Percentiles rank a stretch among this genome's conserved stretches.
phyloP scores from a whole-genome alignment of 2,113 vertebrate genomes.

The Delphinus delphis region DNA sequence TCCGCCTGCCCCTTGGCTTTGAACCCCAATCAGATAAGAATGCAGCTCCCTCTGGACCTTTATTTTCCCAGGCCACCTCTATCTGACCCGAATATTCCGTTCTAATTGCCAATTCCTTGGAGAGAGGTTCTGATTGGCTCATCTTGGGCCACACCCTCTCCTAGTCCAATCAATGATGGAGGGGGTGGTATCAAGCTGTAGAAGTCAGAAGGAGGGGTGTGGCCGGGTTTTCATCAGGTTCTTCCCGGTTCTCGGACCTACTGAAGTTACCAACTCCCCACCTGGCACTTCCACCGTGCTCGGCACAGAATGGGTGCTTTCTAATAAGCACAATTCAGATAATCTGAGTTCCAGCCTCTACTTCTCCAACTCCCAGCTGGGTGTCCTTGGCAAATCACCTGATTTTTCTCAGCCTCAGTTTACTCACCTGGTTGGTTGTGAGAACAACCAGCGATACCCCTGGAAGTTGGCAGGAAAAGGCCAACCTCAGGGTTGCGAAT shows the following conservation, averaged over 20 bases:
- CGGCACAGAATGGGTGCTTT: not conserved
- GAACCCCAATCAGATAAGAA: not conserved
- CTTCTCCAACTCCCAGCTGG: not conserved
- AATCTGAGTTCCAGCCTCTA: not conserved
- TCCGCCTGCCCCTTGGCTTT: not conserved
- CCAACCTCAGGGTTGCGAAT: not conserved
- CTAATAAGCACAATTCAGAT: not conserved
- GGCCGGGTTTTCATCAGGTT: not conserved
- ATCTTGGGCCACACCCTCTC: not conserved
- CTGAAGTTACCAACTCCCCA: not conserved
- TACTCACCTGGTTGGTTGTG: not conserved
- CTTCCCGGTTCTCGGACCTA: not conserved
- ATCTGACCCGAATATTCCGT: rapidly evolving
- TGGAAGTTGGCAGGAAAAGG: not conserved
- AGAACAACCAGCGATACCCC: not conserved
- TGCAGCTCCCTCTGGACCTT: not conserved
- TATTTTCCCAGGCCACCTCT: not conserved
- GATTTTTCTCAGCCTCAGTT: not conserved
- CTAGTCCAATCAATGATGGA: not conserved
- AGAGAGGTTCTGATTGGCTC: not conserved
- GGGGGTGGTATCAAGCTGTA: rapidly evolving
- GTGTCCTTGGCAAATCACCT: not conserved
- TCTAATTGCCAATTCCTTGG: rapidly evolving
- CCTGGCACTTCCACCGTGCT: not conserved
- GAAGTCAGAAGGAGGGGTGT: rapidly evolving